Base-by-base conservation (phyloP, 2,888 invertebrate species). In the Molorchus minor region DNA sequence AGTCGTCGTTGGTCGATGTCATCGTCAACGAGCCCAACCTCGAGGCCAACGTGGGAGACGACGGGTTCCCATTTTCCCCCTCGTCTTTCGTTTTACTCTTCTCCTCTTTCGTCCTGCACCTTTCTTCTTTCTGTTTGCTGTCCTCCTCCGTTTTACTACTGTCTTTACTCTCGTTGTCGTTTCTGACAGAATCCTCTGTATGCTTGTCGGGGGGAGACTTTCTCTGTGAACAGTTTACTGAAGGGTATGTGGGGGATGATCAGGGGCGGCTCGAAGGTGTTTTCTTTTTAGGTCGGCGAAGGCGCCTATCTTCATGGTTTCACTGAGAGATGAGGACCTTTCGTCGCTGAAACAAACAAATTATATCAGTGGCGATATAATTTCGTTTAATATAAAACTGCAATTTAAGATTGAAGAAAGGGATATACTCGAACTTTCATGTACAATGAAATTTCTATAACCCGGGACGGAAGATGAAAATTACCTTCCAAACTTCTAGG, bases 301-400 rank as follows among this genome's bases (percentile, higher is more conserved):
- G 0, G 92, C 92, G 36, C 92, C 92, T 0, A 89, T 87, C 66
- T 89, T 89, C 74, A 92, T 82, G 0, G 90, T 90, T 69, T 89
- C 89, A 56, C 87, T 87, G 44, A 92, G 80, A 52, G 91, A 89
- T 38, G 89, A 83, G 47, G 84, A 84, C 67, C 86, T 88, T 69
- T 89, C 89, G 29, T 89, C 90, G 56, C 84, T 86, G 74, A 41
- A 81, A 82, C 44, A 62, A 67, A 68, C 62, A 56, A n/a, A n/a
- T n/a, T n/a, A n/a, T n/a, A n/a, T n/a, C n/a, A n/a, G n/a, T n/a
- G n/a, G n/a, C n/a, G n/a, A n/a, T n/a, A n/a, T n/a, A n/a, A n/a
- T n/a, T n/a, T n/a, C n/a, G n/a, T n/a, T n/a, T n/a, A n/a, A n/a
- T n/a, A n/a, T n/a, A n/a, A n/a, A n/a, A n/a, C n/a, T n/a, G n/a